These are phyloP conservation scores for Agrochola litura DNA, from an alignment of 2,888 invertebrate genomes.

Conservation along the genomic window DNA sequence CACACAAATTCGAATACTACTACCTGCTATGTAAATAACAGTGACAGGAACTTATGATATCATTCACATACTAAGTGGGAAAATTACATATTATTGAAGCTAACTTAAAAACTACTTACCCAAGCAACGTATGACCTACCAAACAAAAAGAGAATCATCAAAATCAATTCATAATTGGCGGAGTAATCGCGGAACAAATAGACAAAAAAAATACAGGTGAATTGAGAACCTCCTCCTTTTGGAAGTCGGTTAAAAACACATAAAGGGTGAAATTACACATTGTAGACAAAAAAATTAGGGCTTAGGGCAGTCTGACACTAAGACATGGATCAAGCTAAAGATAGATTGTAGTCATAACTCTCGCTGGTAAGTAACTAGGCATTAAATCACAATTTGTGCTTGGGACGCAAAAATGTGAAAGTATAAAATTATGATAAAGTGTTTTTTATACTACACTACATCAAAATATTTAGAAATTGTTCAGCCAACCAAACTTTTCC, in stretches of 20 bases:
- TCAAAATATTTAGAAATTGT: background rate
- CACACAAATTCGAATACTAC: no score
- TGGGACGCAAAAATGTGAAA: slow-evolving; percentile 17
- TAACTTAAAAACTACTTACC: no score
- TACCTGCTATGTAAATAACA: no score
- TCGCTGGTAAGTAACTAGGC: slow-evolving; percentile 21
- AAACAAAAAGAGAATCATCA: no score
- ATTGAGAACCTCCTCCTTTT: no score
- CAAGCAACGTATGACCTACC: no score
- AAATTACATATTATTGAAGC: no score
- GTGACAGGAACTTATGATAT: no score
- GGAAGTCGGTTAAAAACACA: background rate
- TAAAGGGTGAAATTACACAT: slow-evolving; percentile 22
- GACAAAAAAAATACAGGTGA: no score
- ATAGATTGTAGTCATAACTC: slow-evolving; percentile 48
- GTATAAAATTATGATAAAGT: slow-evolving; percentile 1
- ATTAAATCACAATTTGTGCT: slow-evolving; percentile 43
- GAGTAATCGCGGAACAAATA: no score
- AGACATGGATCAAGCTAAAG: slow-evolving; percentile 41
- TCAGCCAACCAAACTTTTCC: background rate
- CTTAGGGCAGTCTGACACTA: slow-evolving; percentile 13
- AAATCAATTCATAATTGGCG: no score
- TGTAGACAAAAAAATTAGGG: slow-evolving; percentile 31
- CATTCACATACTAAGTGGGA: no score
- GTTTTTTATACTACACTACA: background rate